Base-by-base conservation (phyloP, 1,140 invertebrate species). In the Lepeophtheirus salmonis region DNA sequence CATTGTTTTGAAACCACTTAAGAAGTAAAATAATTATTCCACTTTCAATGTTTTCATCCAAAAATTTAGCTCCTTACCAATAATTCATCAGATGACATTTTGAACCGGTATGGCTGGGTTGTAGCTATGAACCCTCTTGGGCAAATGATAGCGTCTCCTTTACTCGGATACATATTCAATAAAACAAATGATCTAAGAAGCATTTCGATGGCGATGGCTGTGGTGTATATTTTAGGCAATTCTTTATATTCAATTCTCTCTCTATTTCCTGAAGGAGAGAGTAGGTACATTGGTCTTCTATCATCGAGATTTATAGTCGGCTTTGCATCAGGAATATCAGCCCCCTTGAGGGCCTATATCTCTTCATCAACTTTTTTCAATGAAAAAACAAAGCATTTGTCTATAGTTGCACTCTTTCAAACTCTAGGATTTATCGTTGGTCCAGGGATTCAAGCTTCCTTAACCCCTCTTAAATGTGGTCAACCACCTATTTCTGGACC, bases 351-450 rank as follows among this genome's bases (percentile, higher is more conserved):
- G 50, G 86, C 86, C 2, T 91, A 90, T 71, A 70, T 89, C 23
- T 86, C 87, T 17, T 82, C 83, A 21, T 86, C 87, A 0, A 91
- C 88, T 3, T 81, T 79, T 61, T 67, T 84, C 12, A 70, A 72
- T 26, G 88, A 92, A 72, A 76, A 87, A 60, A 91, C 87, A 1
- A 74, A 79, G 50, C 83, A 84, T 1, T 83, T 92, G 62, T 84
- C 86, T 0, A 83, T 83, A 74, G 79, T 89, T 12, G 86, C 86
- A 3, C 73, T 89, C 58, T 84, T 82, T 55, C 88, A 91, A 76
- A 83, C 89, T 13, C 70, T 90, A 20, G 89, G 88, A 20, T 91
- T 91, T 70, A 82, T 89, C 59, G 76, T 91, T 57, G 88, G 87
- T 6, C 86, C 87, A 65, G 70, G 75, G 76, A 65, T 65, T 62